These are phyloP conservation scores for Stramonita haemastoma DNA, from an alignment of 2,888 invertebrate genomes.

Conservation along the genomic window DNA sequence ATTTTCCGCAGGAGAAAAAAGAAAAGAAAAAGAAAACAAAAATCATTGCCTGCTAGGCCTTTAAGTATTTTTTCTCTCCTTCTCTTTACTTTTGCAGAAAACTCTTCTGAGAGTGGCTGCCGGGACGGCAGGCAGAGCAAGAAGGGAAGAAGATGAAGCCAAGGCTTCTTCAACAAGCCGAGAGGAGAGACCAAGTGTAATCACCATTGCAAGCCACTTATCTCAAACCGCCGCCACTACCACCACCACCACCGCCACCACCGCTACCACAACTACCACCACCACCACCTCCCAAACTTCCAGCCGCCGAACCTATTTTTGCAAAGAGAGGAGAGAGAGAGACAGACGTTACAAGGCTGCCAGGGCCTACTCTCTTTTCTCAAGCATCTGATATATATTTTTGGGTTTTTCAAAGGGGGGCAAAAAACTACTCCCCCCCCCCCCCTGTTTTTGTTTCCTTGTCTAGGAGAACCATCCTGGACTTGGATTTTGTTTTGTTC, in stretches of 20 bases:
- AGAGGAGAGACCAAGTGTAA: slow-evolving; percentile 26
- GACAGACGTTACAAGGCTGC: background rate
- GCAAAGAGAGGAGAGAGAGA: background rate
- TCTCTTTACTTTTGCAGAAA: background rate
- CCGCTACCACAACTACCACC: background rate
- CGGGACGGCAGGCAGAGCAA: background rate
- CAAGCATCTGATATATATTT: too few species aligned
- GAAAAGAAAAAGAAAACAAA: background rate
- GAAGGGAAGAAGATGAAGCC: slow-evolving; percentile 8
- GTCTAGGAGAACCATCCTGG: background rate
- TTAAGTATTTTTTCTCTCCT: too few species aligned
- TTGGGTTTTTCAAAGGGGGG: too few species aligned
- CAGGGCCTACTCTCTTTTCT: background rate
- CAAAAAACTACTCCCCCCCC: too few species aligned
- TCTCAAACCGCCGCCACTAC: background rate
- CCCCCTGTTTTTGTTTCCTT: background rate
- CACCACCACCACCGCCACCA: background rate
- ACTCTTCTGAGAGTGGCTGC: background rate
- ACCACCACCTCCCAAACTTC: background rate
- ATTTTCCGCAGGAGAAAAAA: too few species aligned
- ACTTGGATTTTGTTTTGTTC: background rate
- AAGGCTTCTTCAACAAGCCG: background rate
- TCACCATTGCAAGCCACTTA: slow-evolving; percentile 7
- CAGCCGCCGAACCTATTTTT: background rate
- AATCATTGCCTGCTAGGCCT: background rate